A percentile compares a stretch with the other conserved stretches of the same genome.
Evolutionary conservation across 2,113 vertebrate genomes (phyloP).

Genomic region (Xiphophorus hellerii): DNA sequence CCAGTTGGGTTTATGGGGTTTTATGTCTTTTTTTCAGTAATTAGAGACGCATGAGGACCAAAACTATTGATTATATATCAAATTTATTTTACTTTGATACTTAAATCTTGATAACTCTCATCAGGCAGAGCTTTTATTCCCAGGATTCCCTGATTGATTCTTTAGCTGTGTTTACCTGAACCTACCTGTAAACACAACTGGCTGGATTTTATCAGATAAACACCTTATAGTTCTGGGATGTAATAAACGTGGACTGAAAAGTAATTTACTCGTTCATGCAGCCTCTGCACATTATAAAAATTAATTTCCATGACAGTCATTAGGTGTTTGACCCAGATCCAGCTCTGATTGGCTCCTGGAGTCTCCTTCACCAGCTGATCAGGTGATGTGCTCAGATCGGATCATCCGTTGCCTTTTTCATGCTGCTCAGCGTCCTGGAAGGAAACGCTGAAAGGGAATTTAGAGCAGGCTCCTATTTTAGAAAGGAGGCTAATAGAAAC

Average conservation of each 20-base stretch:
- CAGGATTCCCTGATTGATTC: background rate
- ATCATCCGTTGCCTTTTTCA: constrained; percentile 3
- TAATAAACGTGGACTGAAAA: background rate
- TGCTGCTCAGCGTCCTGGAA: constrained; percentile 11
- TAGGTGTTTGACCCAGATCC: background rate
- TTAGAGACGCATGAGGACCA: too few relatives aligned
- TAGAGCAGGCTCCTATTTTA: constrained; percentile 18
- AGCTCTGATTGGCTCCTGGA: background rate
- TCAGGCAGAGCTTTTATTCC: background rate
- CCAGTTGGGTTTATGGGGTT: background rate
- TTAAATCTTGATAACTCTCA: too few relatives aligned
- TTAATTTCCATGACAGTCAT: background rate
- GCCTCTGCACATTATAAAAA: background rate
- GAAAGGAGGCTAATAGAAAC: constrained; percentile 17
- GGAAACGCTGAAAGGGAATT: background rate
- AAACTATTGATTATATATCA: too few relatives aligned
- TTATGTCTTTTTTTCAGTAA: too few relatives aligned
- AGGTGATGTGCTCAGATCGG: background rate
- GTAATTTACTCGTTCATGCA: background rate
- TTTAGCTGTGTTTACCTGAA: background rate
- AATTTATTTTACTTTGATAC: too few relatives aligned
- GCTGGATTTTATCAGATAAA: background rate
- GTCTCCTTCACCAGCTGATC: background rate
- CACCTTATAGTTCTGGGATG: background rate
- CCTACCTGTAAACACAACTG: background rate